Conservation (phyloP, 1,140 invertebrate species). For the Megalopta genalis region DNA sequence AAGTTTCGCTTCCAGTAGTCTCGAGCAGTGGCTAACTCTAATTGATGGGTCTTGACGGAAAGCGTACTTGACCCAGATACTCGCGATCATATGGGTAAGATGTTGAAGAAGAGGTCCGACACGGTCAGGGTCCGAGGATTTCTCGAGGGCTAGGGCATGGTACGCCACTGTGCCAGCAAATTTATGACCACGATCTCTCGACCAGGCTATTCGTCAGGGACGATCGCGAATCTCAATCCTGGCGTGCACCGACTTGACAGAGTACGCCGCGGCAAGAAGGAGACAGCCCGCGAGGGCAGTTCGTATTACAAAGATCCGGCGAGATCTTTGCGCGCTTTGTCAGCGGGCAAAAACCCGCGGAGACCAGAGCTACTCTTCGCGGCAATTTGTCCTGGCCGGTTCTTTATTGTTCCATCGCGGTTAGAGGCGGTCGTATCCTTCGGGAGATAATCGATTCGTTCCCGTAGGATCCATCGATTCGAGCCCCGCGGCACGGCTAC, state of each 20-base stretch:
- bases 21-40: too few relatives aligned
- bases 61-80: too few relatives aligned
- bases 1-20: too few relatives aligned
- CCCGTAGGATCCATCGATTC: background rate
- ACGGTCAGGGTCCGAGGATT: background rate
- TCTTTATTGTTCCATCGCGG: constrained; percentile 21
- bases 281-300: constrained; percentile 31
- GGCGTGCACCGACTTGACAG: constrained; percentile 45
- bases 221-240: constrained; percentile 66
- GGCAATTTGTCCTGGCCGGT: constrained; percentile 46
- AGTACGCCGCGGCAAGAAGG: constrained; percentile 20
- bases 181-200: constrained; percentile 62
- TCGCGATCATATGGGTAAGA: too few relatives aligned
- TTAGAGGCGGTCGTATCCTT: background rate
- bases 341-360: constrained; percentile 14
- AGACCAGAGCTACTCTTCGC: constrained; percentile 10
- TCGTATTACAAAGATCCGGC: constrained; percentile 57
- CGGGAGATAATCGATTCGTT: background rate
- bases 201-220: constrained; percentile 55
- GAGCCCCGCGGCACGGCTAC: background rate
- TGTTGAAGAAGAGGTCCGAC: background rate
- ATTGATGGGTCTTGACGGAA: too few relatives aligned
- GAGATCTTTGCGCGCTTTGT: constrained; percentile 53
- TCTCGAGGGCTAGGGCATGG: constrained; percentile 2
- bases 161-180: constrained; percentile 45